Percentiles rank a stretch among this genome's conserved stretches.
Evolutionary conservation across 2,888 invertebrate species (phyloP).

Genomic region (Chaetogeoica ovagalla): DNA sequence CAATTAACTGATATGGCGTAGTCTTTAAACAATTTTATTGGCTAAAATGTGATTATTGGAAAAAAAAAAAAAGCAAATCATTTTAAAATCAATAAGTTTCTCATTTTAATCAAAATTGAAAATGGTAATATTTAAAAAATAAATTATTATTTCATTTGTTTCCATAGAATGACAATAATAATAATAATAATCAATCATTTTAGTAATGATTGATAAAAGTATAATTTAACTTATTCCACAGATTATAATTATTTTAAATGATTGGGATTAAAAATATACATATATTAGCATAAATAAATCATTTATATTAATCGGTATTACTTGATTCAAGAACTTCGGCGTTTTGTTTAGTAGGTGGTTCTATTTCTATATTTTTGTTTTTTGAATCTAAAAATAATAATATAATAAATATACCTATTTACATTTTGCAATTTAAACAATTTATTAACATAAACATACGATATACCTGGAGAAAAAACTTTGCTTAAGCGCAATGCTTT

Average conservation of each 20-base stretch:
- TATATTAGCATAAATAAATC: not conserved
- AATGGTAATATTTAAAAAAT: not conserved
- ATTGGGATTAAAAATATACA: not conserved
- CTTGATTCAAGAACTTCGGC: not conserved
- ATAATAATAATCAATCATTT: too few species aligned
- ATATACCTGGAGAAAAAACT: conserved; percentile 32
- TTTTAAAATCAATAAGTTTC: not conserved
- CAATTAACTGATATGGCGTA: too few species aligned
- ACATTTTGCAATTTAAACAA: not conserved
- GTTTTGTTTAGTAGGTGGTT: not conserved
- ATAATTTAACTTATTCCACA: not conserved
- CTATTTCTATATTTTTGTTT: not conserved
- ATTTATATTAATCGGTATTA: conserved; percentile 9
- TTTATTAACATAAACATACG: not conserved
- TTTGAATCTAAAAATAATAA: conserved; percentile 21
- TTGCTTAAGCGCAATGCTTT: conserved; percentile 17
- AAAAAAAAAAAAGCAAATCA: too few species aligned
- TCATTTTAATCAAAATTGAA: not conserved
- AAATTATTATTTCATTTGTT: not conserved
- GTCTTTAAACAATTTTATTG: too few species aligned
- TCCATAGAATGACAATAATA: too few species aligned
- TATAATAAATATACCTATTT: not conserved
- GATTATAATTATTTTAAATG: not conserved
- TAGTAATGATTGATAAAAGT: not conserved
- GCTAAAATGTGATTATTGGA: too few species aligned